These are phyloP conservation scores for Philaethria dido DNA, from an alignment of 2,888 invertebrate genomes.

Conservation along the genomic window DNA sequence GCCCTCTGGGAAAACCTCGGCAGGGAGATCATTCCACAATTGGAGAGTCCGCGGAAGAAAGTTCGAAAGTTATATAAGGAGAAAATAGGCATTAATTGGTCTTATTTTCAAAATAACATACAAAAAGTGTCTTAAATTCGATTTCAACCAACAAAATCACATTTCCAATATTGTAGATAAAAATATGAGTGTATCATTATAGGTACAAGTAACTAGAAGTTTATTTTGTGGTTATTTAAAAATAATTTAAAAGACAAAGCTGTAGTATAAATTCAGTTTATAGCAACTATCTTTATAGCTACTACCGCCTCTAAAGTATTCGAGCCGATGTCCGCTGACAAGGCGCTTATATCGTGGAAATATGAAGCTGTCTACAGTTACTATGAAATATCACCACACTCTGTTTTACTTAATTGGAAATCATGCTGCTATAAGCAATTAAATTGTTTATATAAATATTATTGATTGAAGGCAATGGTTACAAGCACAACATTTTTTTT, in stretches of 20 bases:
- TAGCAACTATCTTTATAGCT: constrained; percentile 40
- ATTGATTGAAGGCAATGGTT: background rate
- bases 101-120: no score
- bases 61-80: no score
- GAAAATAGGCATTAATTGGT: no score
- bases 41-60: no score
- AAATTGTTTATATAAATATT: constrained; percentile 1
- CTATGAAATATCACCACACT: constrained; percentile 31
- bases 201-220: no score
- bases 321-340: constrained; percentile 38
- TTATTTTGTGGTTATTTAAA: background rate
- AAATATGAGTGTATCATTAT: background rate
- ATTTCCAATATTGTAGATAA: background rate
- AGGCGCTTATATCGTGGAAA: constrained; percentile 39
- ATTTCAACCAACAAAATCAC: no score
- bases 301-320: constrained; percentile 39
- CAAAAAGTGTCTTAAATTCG: background rate
- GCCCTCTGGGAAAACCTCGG: no score
- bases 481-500: background rate
- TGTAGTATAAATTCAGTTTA: constrained; percentile 33
- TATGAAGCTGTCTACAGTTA: constrained; percentile 29
- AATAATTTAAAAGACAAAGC: constrained; percentile 7
- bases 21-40: no score
- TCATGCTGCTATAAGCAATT: constrained; percentile 17
- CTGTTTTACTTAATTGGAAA: constrained; percentile 33